phyloP scores from a whole-genome alignment of 2,888 invertebrate species.

The Amiota mariae region DNA sequence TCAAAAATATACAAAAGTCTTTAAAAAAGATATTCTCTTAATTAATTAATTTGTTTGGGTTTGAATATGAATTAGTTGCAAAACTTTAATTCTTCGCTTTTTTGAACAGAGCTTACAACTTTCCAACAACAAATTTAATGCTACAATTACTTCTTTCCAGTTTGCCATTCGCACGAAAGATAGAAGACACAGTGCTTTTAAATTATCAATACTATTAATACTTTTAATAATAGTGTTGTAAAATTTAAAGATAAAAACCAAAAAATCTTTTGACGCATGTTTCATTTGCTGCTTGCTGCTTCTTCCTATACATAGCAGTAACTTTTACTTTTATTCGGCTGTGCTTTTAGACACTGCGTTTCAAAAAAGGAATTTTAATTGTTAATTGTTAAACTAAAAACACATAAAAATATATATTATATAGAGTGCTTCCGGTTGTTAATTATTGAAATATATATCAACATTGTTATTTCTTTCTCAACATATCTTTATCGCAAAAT shows the following conservation, averaged over 20 bases:
- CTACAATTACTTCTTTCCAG: background rate
- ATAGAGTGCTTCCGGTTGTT: background rate
- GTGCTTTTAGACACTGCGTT: background rate
- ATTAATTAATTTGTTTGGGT: background rate
- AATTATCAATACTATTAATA: too few species aligned
- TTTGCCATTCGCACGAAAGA: background rate
- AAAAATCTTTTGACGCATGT: background rate
- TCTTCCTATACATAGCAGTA: background rate
- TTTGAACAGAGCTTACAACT: background rate
- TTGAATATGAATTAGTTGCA: background rate
- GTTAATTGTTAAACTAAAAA: background rate
- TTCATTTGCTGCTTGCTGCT: background rate
- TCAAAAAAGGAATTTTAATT: background rate
- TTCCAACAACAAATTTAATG: background rate
- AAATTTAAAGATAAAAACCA: too few species aligned
- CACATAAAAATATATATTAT: background rate
- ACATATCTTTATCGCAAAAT: too few species aligned
- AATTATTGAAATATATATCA: background rate
- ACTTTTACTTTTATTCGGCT: conserved; percentile 4
- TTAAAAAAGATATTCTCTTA: background rate
- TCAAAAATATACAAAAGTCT: background rate
- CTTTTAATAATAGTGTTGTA: too few species aligned
- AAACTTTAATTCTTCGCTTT: background rate
- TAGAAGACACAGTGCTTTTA: background rate
- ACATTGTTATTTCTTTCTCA: too few species aligned